Evolutionary conservation across 2,888 invertebrate species (phyloP).

Genomic region (Cryptus armator): DNA sequence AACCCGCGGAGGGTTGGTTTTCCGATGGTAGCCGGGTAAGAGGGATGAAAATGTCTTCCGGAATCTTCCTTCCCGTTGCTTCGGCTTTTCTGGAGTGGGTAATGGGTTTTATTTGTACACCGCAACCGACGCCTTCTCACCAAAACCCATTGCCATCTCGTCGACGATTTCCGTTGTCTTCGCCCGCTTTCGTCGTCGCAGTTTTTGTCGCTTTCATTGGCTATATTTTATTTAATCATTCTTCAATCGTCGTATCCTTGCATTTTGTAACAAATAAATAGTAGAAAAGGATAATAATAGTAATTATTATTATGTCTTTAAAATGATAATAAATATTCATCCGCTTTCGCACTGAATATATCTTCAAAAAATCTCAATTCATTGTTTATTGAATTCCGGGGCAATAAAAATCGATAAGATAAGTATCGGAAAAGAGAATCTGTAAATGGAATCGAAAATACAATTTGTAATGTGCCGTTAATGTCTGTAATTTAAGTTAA

Average conservation of each 20-base stretch:
- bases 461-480: no score
- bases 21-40: constrained; percentile 46
- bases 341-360: no score
- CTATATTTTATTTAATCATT: neutral
- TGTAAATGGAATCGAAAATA: no score
- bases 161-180: constrained; percentile 49
- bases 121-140: constrained; percentile 73
- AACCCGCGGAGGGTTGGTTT: neutral
- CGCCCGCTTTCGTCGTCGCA: constrained; percentile 25
- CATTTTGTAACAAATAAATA: no score
- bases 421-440: no score
- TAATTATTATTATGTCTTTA: neutral
- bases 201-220: neutral
- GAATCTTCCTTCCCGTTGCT: constrained; percentile 48
- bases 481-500: neutral
- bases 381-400: no score
- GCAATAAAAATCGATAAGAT: no score
- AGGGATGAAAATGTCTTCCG: constrained; percentile 70
- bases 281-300: neutral
- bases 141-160: constrained; percentile 71
- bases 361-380: no score
- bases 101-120: constrained; percentile 84
- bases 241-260: neutral
- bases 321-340: no score
- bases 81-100: constrained; percentile 77